A percentile compares a stretch with the other conserved stretches of the same genome.
phyloP scores from a whole-genome alignment of 2,797 vertebrate genomes.

The Prunella strophiata region DNA sequence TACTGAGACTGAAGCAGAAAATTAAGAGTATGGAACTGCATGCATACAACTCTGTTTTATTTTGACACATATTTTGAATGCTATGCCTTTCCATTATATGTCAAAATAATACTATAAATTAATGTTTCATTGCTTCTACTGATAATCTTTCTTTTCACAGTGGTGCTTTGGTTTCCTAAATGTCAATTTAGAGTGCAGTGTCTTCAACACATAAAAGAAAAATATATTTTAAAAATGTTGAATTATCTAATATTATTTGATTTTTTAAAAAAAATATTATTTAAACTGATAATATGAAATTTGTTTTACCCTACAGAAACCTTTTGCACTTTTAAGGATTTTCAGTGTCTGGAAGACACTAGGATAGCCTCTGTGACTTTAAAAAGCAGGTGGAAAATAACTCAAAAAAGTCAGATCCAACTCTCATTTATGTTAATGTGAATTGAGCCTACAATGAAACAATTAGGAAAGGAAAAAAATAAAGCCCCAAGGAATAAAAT shows the following conservation, averaged over 20 bases:
- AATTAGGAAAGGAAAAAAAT: not conserved
- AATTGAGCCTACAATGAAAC: not conserved
- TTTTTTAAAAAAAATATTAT: not conserved
- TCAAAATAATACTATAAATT: not conserved
- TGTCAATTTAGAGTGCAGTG: not conserved
- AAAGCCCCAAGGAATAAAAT: not conserved
- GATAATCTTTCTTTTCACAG: not conserved
- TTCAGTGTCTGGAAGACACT: not conserved
- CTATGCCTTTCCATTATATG: not conserved
- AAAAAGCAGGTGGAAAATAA: not conserved
- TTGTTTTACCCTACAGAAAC: not conserved
- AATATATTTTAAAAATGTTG: fast-evolving
- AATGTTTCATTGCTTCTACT: not conserved
- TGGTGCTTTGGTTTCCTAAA: not conserved
- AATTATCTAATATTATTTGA: not conserved
- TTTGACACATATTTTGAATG: not conserved
- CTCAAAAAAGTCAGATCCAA: not conserved
- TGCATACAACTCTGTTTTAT: not conserved
- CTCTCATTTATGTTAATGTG: not conserved
- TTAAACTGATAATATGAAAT: not conserved
- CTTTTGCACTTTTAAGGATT: not conserved
- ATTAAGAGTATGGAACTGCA: not conserved
- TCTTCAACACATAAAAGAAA: not conserved
- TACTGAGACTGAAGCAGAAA: not conserved
- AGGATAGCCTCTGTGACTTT: not conserved